phyloP scores from a whole-genome alignment of 2,888 invertebrate species.

The Chrysodeixis includens region DNA sequence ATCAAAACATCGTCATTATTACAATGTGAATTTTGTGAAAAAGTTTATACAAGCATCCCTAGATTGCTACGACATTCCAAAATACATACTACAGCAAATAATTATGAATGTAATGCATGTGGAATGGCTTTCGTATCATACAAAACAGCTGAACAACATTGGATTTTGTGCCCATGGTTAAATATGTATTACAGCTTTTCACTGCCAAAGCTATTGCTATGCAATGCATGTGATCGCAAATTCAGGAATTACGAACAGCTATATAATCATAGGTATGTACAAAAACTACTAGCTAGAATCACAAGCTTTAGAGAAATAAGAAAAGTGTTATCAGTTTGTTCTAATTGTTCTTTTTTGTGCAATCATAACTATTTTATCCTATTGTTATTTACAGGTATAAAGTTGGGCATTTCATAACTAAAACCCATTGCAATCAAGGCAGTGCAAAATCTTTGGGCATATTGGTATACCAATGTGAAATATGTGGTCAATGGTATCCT shows the following conservation, averaged over 20 bases:
- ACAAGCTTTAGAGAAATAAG: no score
- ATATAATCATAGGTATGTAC: constrained; percentile 82
- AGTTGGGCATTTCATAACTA: constrained; percentile 80
- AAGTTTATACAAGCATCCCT: constrained; percentile 84
- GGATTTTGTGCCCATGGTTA: constrained; percentile 81
- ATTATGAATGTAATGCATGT: constrained; percentile 91
- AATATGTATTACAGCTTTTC: constrained; percentile 79
- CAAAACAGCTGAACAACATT: constrained; percentile 81
- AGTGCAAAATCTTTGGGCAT: constrained; percentile 60
- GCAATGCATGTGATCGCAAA: constrained; percentile 85
- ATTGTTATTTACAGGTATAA: constrained; percentile 76
- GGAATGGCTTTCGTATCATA: constrained; percentile 77
- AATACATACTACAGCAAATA: constrained; percentile 90
- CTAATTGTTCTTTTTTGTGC: no score
- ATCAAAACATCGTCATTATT: constrained; percentile 83
- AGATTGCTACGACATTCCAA: constrained; percentile 81
- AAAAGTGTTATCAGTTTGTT: no score
- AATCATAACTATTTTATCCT: not conserved
- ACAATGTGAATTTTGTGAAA: constrained; percentile 86
- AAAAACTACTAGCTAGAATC: not conserved
- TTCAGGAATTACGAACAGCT: constrained; percentile 85
- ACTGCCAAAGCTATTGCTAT: constrained; percentile 81
- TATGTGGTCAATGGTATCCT: constrained; percentile 77
- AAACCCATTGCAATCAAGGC: constrained; percentile 66
- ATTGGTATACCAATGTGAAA: constrained; percentile 83